Conservation (phyloP, 37 sponge, comb jelly and placozoan species). For the Beroe forskalii region DNA sequence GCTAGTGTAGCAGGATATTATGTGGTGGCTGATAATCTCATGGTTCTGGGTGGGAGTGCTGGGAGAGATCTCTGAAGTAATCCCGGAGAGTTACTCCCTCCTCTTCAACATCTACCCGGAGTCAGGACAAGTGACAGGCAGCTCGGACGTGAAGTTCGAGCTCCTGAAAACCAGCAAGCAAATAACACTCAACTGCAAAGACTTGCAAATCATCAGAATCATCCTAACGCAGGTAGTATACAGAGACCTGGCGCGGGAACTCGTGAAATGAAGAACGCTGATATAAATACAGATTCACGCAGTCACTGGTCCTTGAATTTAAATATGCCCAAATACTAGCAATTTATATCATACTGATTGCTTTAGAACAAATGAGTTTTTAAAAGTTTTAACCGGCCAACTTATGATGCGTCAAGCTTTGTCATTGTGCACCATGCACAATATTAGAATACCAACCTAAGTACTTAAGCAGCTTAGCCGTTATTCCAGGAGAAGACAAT, state of each 20-base stretch:
- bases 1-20: no score
- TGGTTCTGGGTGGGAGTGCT: no score
- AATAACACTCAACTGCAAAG: conserved; percentile 9
- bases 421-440: no score
- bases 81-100: background rate
- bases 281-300: background rate
- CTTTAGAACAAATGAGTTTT: no score
- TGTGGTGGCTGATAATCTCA: no score
- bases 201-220: conserved; percentile 1
- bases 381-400: no score
- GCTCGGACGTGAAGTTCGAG: background rate
- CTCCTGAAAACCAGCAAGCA: background rate
- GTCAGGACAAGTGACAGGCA: background rate
- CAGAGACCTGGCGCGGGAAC: no score
- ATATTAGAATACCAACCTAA: no score
- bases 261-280: background rate
- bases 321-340: background rate
- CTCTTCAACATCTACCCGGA: background rate
- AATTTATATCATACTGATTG: background rate
- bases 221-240: conserved; percentile 15
- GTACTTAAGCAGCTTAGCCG: no score
- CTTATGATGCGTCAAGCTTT: no score
- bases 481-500: background rate
- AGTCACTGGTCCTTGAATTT: background rate
- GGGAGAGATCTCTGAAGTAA: background rate